Base-by-base conservation (phyloP, 2,113 vertebrate genomes). In the Willisornis vidua region DNA sequence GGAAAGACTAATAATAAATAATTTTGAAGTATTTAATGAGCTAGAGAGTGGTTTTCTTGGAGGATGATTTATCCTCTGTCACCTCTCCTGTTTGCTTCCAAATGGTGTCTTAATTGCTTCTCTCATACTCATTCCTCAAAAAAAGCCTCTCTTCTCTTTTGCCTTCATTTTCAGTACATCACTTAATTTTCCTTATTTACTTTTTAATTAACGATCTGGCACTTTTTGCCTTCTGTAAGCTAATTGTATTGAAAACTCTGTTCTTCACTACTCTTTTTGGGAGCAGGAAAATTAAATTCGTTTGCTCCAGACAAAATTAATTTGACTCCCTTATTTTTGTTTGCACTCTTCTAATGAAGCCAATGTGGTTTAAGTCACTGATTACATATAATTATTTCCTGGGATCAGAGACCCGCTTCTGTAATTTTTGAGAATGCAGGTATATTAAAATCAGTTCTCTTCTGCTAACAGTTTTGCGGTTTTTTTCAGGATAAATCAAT, bases 111-210 rank as follows among this genome's bases (percentile, higher is more conserved):
- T 95, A 95, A 95, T 94, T 88, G 76, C 49, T 88, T 87, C 91
- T 89, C 83, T 92, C 35, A 45, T 77, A 59, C 43, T 96, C 92
- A 52, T 77, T 14, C 58, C 70, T 91, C 90, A 90, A 39, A 91
- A 90, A 95, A 95, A 79, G 51, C 58, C 43, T 89, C 55, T 85
- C 62, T 94, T 90, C 70, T 55, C 55, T 81, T 90, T 52, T 77
- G 41, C 88, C 63, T 90, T 72, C 9, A 57, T 72, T 95, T 97
- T 87, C 80, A 85, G 65, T 33, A 31, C 48, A 73, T 49, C 61
- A 62, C 86, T 93, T 97, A 85, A 96, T 96, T 96, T 94, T 90
- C 39, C 25, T 58, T 87, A 87, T 83, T 95, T 96, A 77, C 22
- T 76, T 87, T 84, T 85, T 81, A 90, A 92, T 89, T 94, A 89